phyloP scores from a whole-genome alignment of 2,888 invertebrate species.

The Hypsopygia costalis region DNA sequence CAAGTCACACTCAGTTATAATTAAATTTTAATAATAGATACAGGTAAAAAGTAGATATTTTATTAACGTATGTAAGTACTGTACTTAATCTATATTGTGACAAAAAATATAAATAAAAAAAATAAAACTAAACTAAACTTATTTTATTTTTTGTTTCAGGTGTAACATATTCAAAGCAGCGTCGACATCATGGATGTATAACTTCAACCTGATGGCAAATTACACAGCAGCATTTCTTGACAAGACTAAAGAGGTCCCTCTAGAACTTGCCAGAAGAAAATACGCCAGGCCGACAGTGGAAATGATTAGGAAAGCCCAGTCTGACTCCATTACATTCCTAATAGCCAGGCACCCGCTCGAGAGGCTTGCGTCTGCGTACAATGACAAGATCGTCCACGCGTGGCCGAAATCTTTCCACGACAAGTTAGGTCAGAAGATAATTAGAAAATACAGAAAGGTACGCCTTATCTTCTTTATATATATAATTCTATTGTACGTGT shows the following conservation, averaged over 20 bases:
- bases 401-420: conserved; percentile 91
- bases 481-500: too few species aligned
- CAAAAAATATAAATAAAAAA: too few species aligned
- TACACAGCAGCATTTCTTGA: conserved; percentile 88
- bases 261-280: conserved; percentile 88
- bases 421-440: conserved; percentile 88
- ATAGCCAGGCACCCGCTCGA: conserved; percentile 92
- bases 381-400: conserved; percentile 91
- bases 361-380: conserved; percentile 88
- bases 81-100: too few species aligned
- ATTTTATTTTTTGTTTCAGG: conserved; percentile 51
- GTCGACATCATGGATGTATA: conserved; percentile 96
- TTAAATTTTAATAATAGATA: too few species aligned
- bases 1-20: too few species aligned
- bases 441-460: conserved; percentile 86
- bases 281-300: conserved; percentile 88
- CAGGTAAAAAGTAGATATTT: too few species aligned
- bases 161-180: conserved; percentile 92
- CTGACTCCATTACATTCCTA: conserved; percentile 88
- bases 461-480: conserved; percentile 14
- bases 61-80: too few species aligned
- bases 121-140: too few species aligned
- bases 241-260: conserved; percentile 88
- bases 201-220: conserved; percentile 92
- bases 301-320: conserved; percentile 86